Evolutionary conservation across 2,888 invertebrate species (phyloP).

Genomic region (Drosophila gaucha): DNA sequence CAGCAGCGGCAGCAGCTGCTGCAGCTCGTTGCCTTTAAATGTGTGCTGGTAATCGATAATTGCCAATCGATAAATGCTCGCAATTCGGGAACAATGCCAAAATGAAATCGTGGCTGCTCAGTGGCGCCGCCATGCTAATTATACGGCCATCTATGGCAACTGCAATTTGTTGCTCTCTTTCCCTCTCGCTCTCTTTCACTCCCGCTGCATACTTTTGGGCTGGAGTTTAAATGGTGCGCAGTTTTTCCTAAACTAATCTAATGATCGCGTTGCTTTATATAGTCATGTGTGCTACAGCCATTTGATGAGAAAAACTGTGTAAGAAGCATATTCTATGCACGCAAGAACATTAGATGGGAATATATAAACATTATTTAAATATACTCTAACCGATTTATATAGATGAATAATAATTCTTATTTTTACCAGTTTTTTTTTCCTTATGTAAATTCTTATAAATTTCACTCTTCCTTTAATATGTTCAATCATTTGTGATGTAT

Average conservation of each 20-base stretch:
- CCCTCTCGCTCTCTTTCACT: background rate
- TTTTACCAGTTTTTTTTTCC: no score
- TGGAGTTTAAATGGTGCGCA: background rate
- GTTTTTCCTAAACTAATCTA: no score
- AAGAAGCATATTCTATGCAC: no score
- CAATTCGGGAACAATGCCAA: slow-evolving; percentile 14
- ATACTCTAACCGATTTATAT: no score
- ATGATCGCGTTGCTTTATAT: background rate
- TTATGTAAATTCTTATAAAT: no score
- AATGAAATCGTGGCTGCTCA: slow-evolving; percentile 7
- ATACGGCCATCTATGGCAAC: background rate
- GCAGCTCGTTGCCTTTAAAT: slow-evolving; percentile 8
- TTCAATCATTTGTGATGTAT: no score
- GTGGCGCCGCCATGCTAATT: slow-evolving; percentile 38
- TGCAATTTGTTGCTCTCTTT: background rate
- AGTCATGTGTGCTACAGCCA: background rate
- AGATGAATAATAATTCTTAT: no score
- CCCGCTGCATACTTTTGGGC: slow-evolving; percentile 48
- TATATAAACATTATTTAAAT: no score
- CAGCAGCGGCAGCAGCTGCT: slow-evolving; percentile 1
- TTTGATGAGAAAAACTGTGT: no score
- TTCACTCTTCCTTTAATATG: no score
- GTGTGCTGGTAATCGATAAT: slow-evolving; percentile 21
- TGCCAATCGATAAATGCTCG: slow-evolving; percentile 28
- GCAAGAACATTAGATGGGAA: no score